Base-by-base conservation (phyloP, 1,140 invertebrate species). In the Pseudomyrmex sp. region DNA sequence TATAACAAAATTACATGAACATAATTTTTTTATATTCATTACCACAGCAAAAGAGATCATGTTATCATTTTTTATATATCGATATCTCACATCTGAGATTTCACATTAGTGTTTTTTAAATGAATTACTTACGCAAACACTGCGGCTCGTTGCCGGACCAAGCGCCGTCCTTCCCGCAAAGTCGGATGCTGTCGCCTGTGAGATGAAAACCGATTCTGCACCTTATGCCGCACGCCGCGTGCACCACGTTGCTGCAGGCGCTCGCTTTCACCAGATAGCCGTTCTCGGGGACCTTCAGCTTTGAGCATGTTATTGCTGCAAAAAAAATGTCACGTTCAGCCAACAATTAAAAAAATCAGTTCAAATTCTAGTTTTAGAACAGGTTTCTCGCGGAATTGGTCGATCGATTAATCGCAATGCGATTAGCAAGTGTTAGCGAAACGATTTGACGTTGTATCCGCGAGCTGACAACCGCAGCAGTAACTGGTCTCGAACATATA, bases 221-320 rank as follows among this genome's bases (percentile, higher is more conserved):
- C 58, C 96, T 93, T 50, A 97, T 92, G 1, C 96, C 96, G 92
- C 97, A 97, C 0, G 96, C 96, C 48, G 96, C 96, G 90, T 97
- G 96, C 54, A 97, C 95, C 2, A 96, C 96, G 85, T 95, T 96
- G 65, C 93, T 95, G 91, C 97, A 97, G 15, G 92, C 92, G 50
- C 89, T 92, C 35, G 94, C 94, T 84, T 96, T 96, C 0, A 97
- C 96, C 87, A 97, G 96, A 90, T 96, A 96, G 4, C 96, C 97
- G 90, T 96, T 95, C 56, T 95, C 93, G 0, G 96, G 96, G 0
- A 95, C 93, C 46, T 87, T 89, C 50, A 97, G 85, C 62, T 94
- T 93, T 0, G 96, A 95, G 90, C 97, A 97, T 20, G 93, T 95
- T 83, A 96, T 94, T 7, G 95, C 96, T 96, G 86, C 44, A 56